Evolutionary conservation across 2,113 vertebrate species (phyloP).

Genomic region (Solea solea): DNA sequence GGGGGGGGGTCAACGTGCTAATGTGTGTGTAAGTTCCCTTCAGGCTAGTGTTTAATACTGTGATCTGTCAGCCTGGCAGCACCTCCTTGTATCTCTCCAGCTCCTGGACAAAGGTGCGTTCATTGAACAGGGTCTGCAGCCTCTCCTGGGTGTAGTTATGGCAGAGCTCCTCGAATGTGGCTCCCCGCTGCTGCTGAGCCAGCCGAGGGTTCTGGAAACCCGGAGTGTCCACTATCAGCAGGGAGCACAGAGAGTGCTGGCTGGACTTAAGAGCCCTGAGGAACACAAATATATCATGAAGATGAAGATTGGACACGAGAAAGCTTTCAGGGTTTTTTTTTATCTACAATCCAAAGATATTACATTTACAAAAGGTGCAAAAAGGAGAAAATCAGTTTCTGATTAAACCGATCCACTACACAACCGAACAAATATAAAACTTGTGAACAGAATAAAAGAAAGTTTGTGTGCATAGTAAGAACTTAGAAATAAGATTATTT

Average conservation of each 20-base stretch:
- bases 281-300: not conserved
- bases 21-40: conserved; percentile 1
- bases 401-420: no score
- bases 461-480: not conserved
- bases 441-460: not conserved
- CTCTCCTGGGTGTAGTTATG: conserved; percentile 98
- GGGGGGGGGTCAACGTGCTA: not conserved
- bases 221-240: conserved; percentile 95
- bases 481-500: not conserved
- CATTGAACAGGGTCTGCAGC: conserved; percentile 94
- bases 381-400: not conserved
- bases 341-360: not conserved
- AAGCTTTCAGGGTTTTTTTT: not conserved
- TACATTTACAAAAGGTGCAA: not conserved
- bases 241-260: conserved; percentile 93
- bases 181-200: conserved; percentile 85
- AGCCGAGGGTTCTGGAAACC: conserved; percentile 94
- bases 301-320: not conserved
- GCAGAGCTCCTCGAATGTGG: conserved; percentile 96
- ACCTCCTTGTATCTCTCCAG: conserved; percentile 97
- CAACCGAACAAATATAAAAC: not conserved
- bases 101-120: conserved; percentile 91
- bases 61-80: conserved; percentile 29
- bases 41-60: not conserved
- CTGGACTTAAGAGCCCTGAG: conserved; percentile 94